Evolutionary conservation across 2,113 vertebrate genomes (phyloP), one percentile per base, ranked within the genome.

Genomic region (Octodon degus): DNA sequence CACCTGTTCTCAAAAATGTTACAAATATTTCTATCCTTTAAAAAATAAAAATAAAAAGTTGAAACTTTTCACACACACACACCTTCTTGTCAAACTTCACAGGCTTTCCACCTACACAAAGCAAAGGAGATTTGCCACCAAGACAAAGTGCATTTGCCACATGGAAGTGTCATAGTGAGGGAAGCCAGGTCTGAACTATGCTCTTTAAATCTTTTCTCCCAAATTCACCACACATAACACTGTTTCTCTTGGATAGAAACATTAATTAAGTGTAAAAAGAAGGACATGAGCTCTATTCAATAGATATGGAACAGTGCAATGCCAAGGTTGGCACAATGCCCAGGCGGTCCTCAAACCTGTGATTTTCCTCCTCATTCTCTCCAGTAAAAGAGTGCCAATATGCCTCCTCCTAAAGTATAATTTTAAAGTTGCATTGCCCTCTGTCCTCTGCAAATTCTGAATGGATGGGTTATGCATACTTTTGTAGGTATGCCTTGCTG

Each of bases 231-330:
- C 80, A 89, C 1, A 27, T 72, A 7, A 81, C 53, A 22, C 24
- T 85, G n/a, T n/a, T 90, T 17, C 40, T 91, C 40, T 91, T 92
- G 47, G 20, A 37, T 34, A 67, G 67, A 82, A 92, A 86, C 25
- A 89, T 16, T 90, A n/a, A 94, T 17, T 80, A 37, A 68, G 22
- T 76, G 10, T 30, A 72, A 22, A 27, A n/a, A 58, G 80, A 90
- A 81, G 43, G 43, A 30, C 85, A 84, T 20, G 70, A 60, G 16
- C 37, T 86, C 62, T 89, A 84, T 32, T 85, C 53, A 85, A 65
- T 92, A 86, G 7, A 79, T 65, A 65, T 7, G 24, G 72, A 94
- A 16, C 30, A n/a, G 32, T 37, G 2, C 40, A 37, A 93, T 40
- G 50, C 37, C 86, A 92, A 27, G 10, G 13, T 86, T 55, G 43